Conservation (phyloP, 1,140 invertebrate genomes). For the Temnothorax curvispinosus region DNA sequence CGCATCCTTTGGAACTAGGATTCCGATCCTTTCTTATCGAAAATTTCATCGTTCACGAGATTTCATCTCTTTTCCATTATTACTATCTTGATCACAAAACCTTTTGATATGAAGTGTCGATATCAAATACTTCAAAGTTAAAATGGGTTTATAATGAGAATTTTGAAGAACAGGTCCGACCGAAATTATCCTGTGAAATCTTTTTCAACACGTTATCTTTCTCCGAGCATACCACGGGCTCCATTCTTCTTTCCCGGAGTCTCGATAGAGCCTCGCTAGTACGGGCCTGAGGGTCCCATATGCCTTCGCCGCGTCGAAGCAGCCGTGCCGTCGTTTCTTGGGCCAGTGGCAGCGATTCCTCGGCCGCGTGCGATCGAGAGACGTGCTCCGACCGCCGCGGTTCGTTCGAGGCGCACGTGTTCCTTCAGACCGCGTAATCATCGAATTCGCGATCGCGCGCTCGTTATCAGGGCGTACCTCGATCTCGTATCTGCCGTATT, state of each 20-base stretch:
- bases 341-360: slow-evolving; percentile 82
- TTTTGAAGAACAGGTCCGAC: neutral
- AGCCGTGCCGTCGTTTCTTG: slow-evolving; percentile 79
- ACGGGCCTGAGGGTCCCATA: slow-evolving; percentile 82
- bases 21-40: neutral
- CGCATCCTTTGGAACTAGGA: neutral
- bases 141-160: neutral
- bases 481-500: neutral
- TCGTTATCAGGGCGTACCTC: neutral
- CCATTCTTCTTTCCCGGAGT: neutral
- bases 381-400: slow-evolving; percentile 69
- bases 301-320: slow-evolving; percentile 77
- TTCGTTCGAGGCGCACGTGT: slow-evolving; percentile 71
- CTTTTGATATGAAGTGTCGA: neutral
- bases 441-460: neutral
- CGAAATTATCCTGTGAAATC: neutral
- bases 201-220: neutral
- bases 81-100: neutral
- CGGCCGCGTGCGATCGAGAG: slow-evolving; percentile 77
- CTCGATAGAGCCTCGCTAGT: slow-evolving; percentile 42
- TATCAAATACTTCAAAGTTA: too few species aligned
- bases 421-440: neutral
- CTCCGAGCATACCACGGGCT: neutral
- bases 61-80: neutral
- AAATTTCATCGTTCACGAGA: neutral